These are phyloP conservation scores for Ornithoptera priamus DNA, from an alignment of 2,888 invertebrate species.

Conservation along the genomic window DNA sequence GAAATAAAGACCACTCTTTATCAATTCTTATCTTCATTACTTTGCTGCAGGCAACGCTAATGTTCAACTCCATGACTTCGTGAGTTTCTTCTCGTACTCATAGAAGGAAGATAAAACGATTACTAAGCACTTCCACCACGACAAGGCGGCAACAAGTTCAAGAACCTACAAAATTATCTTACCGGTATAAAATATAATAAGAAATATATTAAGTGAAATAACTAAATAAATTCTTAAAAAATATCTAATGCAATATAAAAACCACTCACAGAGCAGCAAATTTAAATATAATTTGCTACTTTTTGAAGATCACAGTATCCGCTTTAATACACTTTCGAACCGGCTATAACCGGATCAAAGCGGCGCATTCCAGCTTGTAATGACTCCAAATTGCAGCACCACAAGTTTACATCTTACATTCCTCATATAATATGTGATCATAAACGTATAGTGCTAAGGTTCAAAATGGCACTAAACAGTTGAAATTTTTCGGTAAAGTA, in stretches of 20 bases:
- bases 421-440: conserved; percentile 6
- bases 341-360: conserved; percentile 56
- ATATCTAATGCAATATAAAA: conserved; percentile 9
- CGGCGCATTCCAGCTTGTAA: conserved; percentile 52
- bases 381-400: conserved; percentile 52
- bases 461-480: conserved; percentile 6
- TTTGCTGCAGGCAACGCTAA: too few species aligned
- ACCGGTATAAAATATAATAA: too few species aligned
- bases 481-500: neutral
- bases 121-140: too few species aligned
- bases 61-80: too few species aligned
- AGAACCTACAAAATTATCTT: too few species aligned
- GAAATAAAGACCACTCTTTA: too few species aligned
- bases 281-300: conserved; percentile 12
- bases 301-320: conserved; percentile 15
- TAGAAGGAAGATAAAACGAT: too few species aligned
- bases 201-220: too few species aligned
- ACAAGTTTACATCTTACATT: conserved; percentile 34
- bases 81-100: too few species aligned
- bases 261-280: conserved; percentile 9
- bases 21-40: too few species aligned
- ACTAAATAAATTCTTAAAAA: neutral
- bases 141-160: too few species aligned
- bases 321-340: conserved; percentile 42
- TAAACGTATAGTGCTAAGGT: conserved; percentile 31